Percentiles rank a stretch among this genome's conserved stretches.
Conservation (phyloP, 2,888 invertebrate genomes). For the Cosmorhoe ocellata region DNA sequence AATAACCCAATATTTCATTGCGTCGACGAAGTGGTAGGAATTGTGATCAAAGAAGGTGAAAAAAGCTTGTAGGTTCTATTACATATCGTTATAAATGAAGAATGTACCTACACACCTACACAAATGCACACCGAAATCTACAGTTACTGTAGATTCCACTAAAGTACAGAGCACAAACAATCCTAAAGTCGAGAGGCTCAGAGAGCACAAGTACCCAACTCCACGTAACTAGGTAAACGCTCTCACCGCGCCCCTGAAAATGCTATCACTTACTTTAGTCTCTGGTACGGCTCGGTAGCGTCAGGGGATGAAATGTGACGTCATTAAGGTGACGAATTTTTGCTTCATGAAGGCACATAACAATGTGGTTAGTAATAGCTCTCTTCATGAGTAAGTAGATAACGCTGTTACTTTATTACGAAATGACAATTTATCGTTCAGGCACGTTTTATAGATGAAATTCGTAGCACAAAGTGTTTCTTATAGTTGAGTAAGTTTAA, state of each 20-base stretch:
- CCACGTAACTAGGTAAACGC: slow-evolving; percentile 51
- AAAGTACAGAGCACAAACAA: neutral
- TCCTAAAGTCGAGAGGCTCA: slow-evolving; percentile 3
- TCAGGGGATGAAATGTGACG: slow-evolving; percentile 24
- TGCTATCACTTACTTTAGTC: slow-evolving; percentile 49
- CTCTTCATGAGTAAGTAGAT: slow-evolving; percentile 12
- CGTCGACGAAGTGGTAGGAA: no score
- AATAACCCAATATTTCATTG: no score
- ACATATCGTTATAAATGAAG: no score
- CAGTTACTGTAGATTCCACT: no score
- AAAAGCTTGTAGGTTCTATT: no score
- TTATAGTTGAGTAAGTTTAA: no score
- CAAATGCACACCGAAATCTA: no score
- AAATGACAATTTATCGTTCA: slow-evolving; percentile 4
- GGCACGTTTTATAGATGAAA: neutral
- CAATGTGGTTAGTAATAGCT: slow-evolving; percentile 5
- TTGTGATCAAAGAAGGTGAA: no score
- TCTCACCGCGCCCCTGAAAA: slow-evolving; percentile 47
- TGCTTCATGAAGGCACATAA: neutral
- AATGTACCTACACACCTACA: no score
- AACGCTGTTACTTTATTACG: slow-evolving; percentile 18
- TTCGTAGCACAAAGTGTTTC: neutral
- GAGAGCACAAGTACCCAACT: slow-evolving; percentile 31
- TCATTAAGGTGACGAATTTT: slow-evolving; percentile 17
- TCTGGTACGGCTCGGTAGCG: slow-evolving; percentile 33